phyloP scores from a whole-genome alignment of 2,888 invertebrate species.

The Ornithoptera priamus region DNA sequence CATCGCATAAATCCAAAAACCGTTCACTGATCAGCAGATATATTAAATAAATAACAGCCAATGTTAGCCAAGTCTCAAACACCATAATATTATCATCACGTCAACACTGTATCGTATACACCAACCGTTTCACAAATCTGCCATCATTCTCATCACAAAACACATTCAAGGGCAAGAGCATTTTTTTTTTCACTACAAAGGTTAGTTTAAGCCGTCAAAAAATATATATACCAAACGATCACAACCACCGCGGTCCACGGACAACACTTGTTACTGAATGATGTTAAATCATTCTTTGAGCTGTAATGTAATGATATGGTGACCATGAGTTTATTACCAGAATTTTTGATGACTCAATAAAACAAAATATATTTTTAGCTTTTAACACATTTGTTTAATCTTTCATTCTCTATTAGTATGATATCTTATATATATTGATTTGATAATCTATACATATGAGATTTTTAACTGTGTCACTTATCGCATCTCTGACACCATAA shows the following conservation, averaged over 20 bases:
- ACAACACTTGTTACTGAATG: slow-evolving; percentile 28
- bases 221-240: slow-evolving; percentile 18
- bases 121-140: slow-evolving; percentile 23
- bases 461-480: no score
- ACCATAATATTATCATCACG: slow-evolving; percentile 57
- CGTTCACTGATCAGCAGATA: slow-evolving; percentile 53
- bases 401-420: no score
- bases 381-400: not conserved
- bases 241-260: slow-evolving; percentile 25
- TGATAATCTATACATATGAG: no score
- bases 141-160: slow-evolving; percentile 17
- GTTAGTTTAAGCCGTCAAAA: slow-evolving; percentile 6
- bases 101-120: slow-evolving; percentile 30
- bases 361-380: not conserved
- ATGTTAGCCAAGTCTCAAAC: slow-evolving; percentile 57
- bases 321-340: slow-evolving; percentile 13
- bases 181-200: slow-evolving; percentile 9
- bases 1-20: slow-evolving; percentile 57
- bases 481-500: no score
- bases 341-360: slow-evolving; percentile 5
- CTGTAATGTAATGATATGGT: slow-evolving; percentile 27
- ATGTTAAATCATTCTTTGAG: slow-evolving; percentile 29
- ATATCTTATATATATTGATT: no score
- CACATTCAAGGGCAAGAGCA: slow-evolving; percentile 14
- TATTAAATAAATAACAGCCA: slow-evolving; percentile 51